These are phyloP conservation scores for Micromussa lordhowensis DNA, from an alignment of 92 coral and sea anemone genomes.

Conservation along the genomic window DNA sequence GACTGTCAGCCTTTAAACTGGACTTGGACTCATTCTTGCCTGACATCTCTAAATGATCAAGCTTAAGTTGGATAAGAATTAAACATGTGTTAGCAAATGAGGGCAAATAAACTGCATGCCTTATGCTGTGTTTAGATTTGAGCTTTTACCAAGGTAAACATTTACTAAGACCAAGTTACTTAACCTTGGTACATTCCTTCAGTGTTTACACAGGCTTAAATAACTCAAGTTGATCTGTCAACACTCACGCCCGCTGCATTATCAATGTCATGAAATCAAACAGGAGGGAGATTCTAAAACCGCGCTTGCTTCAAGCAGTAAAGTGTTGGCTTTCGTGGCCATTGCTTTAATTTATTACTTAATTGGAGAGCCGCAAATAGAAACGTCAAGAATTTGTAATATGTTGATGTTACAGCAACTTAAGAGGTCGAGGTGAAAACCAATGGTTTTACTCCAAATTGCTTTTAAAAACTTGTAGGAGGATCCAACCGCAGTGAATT, in stretches of 20 bases:
- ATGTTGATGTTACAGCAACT: background rate
- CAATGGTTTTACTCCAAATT: slow-evolving; percentile 11
- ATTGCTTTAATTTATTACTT: slow-evolving; percentile 13
- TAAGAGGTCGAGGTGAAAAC: no score
- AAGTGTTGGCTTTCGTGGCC: slow-evolving; percentile 9
- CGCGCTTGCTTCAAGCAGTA: slow-evolving; percentile 1
- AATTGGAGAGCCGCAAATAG: background rate
- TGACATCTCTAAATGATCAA: slow-evolving; percentile 85
- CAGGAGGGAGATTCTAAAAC: background rate
- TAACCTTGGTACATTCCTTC: no score
- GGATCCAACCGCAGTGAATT: no score
- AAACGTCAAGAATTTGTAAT: background rate
- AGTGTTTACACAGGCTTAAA: background rate
- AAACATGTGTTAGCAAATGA: background rate
- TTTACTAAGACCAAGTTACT: no score
- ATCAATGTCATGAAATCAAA: slow-evolving; percentile 10
- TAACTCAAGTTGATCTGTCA: background rate
- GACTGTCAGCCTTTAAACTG: slow-evolving; percentile 66
- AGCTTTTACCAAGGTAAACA: no score
- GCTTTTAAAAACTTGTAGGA: background rate
- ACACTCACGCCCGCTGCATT: slow-evolving; percentile 12
- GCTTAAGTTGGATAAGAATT: slow-evolving; percentile 34
- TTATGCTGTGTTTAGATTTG: no score
- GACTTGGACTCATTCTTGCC: slow-evolving; percentile 66
- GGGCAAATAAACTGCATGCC: background rate